Evolutionary conservation across 2,113 vertebrate genomes (phyloP).

Genomic region (Conger conger): DNA sequence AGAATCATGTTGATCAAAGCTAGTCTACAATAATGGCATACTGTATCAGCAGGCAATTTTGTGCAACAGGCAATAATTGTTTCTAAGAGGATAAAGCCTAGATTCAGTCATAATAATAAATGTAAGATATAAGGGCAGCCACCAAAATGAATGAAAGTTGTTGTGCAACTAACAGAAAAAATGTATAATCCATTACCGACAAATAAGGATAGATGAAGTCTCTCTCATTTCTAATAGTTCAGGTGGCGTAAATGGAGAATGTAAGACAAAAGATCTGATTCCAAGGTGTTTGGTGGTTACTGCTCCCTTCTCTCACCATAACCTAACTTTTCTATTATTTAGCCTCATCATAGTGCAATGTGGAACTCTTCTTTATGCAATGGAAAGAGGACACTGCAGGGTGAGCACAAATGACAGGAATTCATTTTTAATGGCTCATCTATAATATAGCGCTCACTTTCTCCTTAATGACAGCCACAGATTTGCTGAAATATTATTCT

Average conservation of each 20-base stretch:
- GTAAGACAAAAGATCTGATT: conserved; percentile 49
- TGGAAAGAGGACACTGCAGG: conserved; percentile 35
- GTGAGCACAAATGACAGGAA: conserved; percentile 37
- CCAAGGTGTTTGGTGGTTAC: conserved; percentile 37
- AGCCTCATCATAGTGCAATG: conserved; percentile 48
- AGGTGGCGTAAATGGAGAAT: conserved; percentile 1
- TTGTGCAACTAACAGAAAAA: background rate
- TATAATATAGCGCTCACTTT: conserved; percentile 19
- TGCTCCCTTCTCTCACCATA: conserved; percentile 13
- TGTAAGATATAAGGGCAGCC: background rate
- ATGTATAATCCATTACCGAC: background rate
- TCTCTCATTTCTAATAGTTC: conserved; percentile 43
- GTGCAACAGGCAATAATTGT: background rate
- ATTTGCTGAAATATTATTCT: background rate
- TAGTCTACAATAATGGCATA: background rate
- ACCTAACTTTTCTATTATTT: conserved; percentile 55
- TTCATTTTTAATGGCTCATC: conserved; percentile 50
- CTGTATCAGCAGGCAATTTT: background rate
- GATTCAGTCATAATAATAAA: too few relatives aligned
- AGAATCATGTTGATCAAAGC: background rate
- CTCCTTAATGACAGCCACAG: conserved; percentile 16
- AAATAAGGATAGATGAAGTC: conserved; percentile 42
- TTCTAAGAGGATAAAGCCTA: too few relatives aligned
- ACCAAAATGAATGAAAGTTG: background rate
- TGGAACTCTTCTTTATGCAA: conserved; percentile 37